phyloP scores from a whole-genome alignment of 2,113 vertebrate species.

The Lycaon pictus region DNA sequence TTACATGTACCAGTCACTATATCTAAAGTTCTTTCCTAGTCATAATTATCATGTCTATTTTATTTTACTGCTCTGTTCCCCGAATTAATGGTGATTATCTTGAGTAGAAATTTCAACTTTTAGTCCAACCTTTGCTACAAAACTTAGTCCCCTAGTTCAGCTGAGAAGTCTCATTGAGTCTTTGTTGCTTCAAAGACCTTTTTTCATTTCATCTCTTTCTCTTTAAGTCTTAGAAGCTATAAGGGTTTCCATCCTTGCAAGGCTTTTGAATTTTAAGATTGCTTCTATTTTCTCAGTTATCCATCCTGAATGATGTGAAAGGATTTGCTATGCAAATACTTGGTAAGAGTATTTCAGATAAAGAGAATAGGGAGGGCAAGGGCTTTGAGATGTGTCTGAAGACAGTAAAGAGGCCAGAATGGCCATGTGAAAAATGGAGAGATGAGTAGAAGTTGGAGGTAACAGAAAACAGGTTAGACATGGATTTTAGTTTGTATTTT shows the following conservation, averaged over 20 bases:
- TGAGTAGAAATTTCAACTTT: neutral
- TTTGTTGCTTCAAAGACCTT: neutral
- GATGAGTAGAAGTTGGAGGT: neutral
- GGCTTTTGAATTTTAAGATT: constrained; percentile 3
- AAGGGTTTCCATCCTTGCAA: neutral
- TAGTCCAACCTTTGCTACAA: neutral
- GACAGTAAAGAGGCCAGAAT: neutral
- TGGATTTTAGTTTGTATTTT: neutral
- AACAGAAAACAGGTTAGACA: neutral
- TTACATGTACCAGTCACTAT: neutral
- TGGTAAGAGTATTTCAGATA: neutral
- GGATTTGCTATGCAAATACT: neutral
- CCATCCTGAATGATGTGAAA: neutral
- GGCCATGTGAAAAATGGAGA: neutral
- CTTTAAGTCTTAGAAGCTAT: neutral
- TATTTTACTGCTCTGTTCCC: neutral
- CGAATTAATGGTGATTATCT: neutral
- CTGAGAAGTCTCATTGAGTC: neutral
- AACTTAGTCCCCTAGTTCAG: neutral
- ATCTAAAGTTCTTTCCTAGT: neutral
- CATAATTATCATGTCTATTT: neutral
- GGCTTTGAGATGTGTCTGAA: neutral
- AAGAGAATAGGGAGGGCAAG: neutral
- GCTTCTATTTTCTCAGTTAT: neutral
- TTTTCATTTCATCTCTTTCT: neutral